Evolutionary conservation across 2,113 vertebrate species (phyloP).

Genomic region (Apodemus sylvaticus): DNA sequence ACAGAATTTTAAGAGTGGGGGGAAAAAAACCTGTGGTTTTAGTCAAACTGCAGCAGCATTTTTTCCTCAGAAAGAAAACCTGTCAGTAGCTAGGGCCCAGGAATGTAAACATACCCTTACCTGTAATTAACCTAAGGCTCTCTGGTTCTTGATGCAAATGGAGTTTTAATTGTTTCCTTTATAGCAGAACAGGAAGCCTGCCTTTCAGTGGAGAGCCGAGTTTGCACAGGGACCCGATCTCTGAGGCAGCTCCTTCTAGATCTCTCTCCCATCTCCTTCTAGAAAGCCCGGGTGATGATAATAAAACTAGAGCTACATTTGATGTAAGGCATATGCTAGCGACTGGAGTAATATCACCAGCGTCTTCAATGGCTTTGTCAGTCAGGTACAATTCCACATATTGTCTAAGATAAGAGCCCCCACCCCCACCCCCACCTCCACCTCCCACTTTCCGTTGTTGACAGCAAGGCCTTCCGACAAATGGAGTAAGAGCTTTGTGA

Average conservation of each 20-base stretch:
- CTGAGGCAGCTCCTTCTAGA: slow-evolving; percentile 62
- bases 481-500: slow-evolving; percentile 62
- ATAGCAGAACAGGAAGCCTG: slow-evolving; percentile 46
- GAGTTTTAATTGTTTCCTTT: slow-evolving; percentile 72
- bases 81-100: slow-evolving; percentile 63
- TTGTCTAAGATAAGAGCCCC: slow-evolving; percentile 56
- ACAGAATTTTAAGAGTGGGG: slow-evolving; percentile 49
- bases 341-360: slow-evolving; percentile 71
- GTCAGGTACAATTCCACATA: slow-evolving; percentile 75
- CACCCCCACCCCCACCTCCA: neutral
- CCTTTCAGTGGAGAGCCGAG: slow-evolving; percentile 46
- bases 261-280: slow-evolving; percentile 62
- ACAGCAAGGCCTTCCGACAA: slow-evolving; percentile 63
- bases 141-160: slow-evolving; percentile 71
- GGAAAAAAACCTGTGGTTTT: slow-evolving; percentile 55
- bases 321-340: slow-evolving; percentile 66
- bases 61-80: slow-evolving; percentile 72
- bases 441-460: slow-evolving; percentile 54
- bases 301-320: slow-evolving; percentile 75
- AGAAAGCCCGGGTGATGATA: slow-evolving; percentile 60
- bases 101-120: slow-evolving; percentile 75
- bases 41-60: slow-evolving; percentile 59
- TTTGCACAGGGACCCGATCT: slow-evolving; percentile 62
- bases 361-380: slow-evolving; percentile 54
- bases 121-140: slow-evolving; percentile 70